These are phyloP conservation scores for Poeciliopsis paucimaculata DNA, from an alignment of 2,797 vertebrate species.

Conservation along the genomic window DNA sequence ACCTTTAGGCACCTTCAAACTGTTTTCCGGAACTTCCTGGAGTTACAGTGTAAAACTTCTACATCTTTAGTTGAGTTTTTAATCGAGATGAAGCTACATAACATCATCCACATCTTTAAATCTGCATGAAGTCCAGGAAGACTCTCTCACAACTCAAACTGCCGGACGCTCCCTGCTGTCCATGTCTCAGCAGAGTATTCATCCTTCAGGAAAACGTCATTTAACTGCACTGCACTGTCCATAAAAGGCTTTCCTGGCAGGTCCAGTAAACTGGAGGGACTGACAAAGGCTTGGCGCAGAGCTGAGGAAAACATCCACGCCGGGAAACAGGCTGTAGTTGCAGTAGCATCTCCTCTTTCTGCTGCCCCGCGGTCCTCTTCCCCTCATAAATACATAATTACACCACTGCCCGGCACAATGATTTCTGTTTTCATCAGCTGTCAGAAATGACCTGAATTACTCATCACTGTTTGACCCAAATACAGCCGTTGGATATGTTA, in stretches of 20 bases:
- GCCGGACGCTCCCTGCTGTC: conserved; percentile 53
- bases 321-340: conserved; percentile 80
- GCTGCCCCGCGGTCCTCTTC: conserved; percentile 76
- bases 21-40: not conserved
- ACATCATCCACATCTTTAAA: conserved; percentile 61
- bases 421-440: conserved; percentile 85
- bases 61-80: not conserved
- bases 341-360: conserved; percentile 65
- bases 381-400: conserved; percentile 85
- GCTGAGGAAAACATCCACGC: conserved; percentile 71
- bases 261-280: conserved; percentile 70
- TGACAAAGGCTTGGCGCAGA: conserved; percentile 61
- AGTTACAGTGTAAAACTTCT: not conserved
- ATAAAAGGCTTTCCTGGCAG: conserved; percentile 71
- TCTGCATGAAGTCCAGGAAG: conserved; percentile 45
- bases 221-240: conserved; percentile 70
- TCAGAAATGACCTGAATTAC: conserved; percentile 84
- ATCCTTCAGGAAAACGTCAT: conserved; percentile 77
- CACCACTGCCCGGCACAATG: conserved; percentile 68
- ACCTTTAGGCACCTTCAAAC: not conserved
- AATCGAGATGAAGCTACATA: not conserved
- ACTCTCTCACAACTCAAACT: conserved; percentile 62
- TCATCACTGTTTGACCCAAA: conserved; percentile 82
- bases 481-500: conserved; percentile 80
- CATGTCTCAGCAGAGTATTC: conserved; percentile 59